phyloP scores from a whole-genome alignment of 2,888 invertebrate genomes.

The Chymomyza amoena region DNA sequence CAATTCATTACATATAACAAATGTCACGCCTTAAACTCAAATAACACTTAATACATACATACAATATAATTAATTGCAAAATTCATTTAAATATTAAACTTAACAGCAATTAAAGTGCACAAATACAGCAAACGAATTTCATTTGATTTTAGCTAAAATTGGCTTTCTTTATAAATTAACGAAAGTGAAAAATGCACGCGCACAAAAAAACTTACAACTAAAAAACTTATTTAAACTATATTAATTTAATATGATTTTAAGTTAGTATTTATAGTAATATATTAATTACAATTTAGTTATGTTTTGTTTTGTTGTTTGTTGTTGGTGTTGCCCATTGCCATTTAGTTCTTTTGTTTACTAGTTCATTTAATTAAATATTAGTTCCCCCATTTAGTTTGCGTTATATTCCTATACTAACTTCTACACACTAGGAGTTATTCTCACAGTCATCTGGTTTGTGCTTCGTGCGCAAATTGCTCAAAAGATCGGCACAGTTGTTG shows the following conservation, averaged over 20 bases:
- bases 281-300: conserved; percentile 61
- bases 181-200: conserved; percentile 49
- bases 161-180: conserved; percentile 34
- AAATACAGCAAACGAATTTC: background rate
- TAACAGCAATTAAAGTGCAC: background rate
- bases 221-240: conserved; percentile 9
- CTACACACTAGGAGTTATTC: conserved; percentile 79
- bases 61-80: conserved; percentile 36
- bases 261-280: conserved; percentile 29
- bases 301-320: conserved; percentile 17
- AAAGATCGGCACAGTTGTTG: conserved; percentile 83
- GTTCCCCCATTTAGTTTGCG: conserved; percentile 38
- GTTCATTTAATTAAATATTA: conserved; percentile 60
- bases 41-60: conserved; percentile 63
- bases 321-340: conserved; percentile 17
- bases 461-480: conserved; percentile 80
- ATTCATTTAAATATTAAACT: conserved; percentile 33
- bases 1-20: conserved; percentile 3
- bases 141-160: conserved; percentile 53
- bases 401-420: conserved; percentile 41
- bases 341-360: conserved; percentile 21
- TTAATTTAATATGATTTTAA: background rate
- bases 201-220: conserved; percentile 43
- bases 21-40: conserved; percentile 59
- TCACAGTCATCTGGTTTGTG: conserved; percentile 79